Evolutionary conservation across 2,888 invertebrate genomes (phyloP), one percentile per base, ranked within the genome.

Genomic region (Tetranychus truncatus): DNA sequence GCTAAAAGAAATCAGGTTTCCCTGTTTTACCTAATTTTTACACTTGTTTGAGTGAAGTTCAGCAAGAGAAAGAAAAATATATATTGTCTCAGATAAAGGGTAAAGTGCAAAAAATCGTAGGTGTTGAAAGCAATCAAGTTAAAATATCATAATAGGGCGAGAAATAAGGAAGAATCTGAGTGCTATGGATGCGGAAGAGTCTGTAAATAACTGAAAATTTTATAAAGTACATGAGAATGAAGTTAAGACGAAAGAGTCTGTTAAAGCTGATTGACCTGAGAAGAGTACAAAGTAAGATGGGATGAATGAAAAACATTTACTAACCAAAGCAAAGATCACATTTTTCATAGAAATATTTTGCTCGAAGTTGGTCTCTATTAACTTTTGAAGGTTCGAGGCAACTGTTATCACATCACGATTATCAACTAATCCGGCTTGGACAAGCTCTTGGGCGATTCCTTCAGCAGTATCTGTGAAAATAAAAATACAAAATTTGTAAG

Each of bases 391-490:
- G 85, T 95, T 94, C 73, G 88, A 87, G 74, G 95, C 92, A 84
- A 97, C 94, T n/a, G 91, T 91, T 69, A 88, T 87, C 79, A 93
- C 89, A 84, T 99, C 97, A 80, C 89, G 88, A 75, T 88, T 90
- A 83, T 96, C 92, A 21, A 97, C 94, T 15, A 97, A 86, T 1
- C 95, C 95, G 8, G 97, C 96, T 74, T 92, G 92, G 8, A 97
- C 95, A 79, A 97, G 84, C 84, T 97, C 96, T 9, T 89, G 86
- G 1, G 96, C 92, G 75, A 97, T 95, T 65, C 95, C 95, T 83
- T 95, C 94, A 0, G 95, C 80, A 73, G 84, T 85, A 80, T 85
- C 85, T 83, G 73, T 67, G 79, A 15, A 77, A 80, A 75, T 77
- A 66, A 75, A 75, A 15, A 67, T 20, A 66, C 46, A 71, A 44